Percentiles rank a stretch among this genome's conserved stretches.
Conservation (phyloP, 2,797 vertebrate genomes). For the Gymnothorax javanicus region DNA sequence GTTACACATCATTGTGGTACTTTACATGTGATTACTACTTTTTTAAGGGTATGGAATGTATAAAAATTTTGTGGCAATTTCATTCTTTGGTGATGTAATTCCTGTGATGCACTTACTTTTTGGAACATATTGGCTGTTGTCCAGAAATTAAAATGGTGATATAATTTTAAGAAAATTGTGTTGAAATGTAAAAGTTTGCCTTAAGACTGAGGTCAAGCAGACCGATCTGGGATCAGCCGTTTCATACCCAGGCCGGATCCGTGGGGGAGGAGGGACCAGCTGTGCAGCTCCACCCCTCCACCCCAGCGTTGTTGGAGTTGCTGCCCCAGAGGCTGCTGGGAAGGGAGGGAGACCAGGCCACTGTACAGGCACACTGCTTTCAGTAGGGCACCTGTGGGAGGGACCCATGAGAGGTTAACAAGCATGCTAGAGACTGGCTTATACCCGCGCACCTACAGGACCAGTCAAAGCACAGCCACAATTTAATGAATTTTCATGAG, state of each 20-base stretch:
- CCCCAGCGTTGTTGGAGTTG: constrained; percentile 80
- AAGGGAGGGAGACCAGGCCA: constrained; percentile 73
- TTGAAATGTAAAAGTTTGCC: background rate
- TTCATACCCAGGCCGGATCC: constrained; percentile 89
- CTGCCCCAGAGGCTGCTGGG: constrained; percentile 67
- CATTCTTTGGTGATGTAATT: too few relatives aligned
- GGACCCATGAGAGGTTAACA: constrained; percentile 21
- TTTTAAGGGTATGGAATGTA: too few relatives aligned
- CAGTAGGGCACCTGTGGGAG: constrained; percentile 83
- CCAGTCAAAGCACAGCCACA: too few relatives aligned
- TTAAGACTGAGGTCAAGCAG: background rate
- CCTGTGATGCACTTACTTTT: too few relatives aligned
- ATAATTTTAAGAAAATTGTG: background rate
- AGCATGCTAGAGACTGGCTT: too few relatives aligned
- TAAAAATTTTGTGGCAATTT: too few relatives aligned
- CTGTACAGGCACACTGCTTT: constrained; percentile 91
- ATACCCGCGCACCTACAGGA: too few relatives aligned
- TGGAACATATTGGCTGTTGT: too few relatives aligned
- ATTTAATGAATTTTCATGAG: too few relatives aligned
- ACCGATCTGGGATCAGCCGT: background rate
- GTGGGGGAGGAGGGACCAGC: constrained; percentile 88
- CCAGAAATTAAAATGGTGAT: too few relatives aligned
- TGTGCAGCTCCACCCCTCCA: constrained; percentile 88
- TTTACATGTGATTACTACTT: too few relatives aligned
- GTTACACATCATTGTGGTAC: too few relatives aligned